A percentile compares a stretch with the other conserved stretches of the same genome.
These are phyloP conservation scores for Pseudochirops corinnae DNA, from an alignment of 2,797 vertebrate species.

Conservation along the genomic window DNA sequence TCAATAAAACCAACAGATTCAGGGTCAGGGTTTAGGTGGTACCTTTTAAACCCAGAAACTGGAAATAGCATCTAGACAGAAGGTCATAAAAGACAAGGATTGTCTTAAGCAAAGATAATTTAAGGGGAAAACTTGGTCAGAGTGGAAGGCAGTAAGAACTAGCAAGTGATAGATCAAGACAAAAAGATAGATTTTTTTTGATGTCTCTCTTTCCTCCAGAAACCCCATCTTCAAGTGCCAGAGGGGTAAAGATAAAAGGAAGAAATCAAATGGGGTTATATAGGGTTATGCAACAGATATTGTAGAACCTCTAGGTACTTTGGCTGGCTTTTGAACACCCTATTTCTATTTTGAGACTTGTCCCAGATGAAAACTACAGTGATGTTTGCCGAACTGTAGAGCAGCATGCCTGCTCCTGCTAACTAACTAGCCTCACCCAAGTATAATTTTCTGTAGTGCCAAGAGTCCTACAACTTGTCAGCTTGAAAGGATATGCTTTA, in stretches of 20 bases:
- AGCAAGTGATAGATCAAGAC: background rate
- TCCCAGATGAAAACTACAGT: background rate
- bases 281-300: background rate
- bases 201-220: background rate
- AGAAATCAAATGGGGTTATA: background rate
- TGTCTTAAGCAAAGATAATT: background rate
- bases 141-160: background rate
- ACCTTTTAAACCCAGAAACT: background rate
- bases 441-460: background rate
- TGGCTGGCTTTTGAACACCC: background rate
- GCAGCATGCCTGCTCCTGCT: background rate
- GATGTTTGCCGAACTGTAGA: background rate
- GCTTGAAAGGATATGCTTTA: background rate
- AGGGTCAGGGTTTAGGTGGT: background rate
- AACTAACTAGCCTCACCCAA: background rate
- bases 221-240: background rate
- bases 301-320: background rate
- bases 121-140: background rate
- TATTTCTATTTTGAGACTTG: background rate
- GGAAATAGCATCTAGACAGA: background rate
- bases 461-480: background rate
- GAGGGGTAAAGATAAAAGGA: background rate
- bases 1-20: background rate
- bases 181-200: background rate
- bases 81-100: background rate